Conservation (phyloP, 2,113 vertebrate species). For the Archilochus colubris region DNA sequence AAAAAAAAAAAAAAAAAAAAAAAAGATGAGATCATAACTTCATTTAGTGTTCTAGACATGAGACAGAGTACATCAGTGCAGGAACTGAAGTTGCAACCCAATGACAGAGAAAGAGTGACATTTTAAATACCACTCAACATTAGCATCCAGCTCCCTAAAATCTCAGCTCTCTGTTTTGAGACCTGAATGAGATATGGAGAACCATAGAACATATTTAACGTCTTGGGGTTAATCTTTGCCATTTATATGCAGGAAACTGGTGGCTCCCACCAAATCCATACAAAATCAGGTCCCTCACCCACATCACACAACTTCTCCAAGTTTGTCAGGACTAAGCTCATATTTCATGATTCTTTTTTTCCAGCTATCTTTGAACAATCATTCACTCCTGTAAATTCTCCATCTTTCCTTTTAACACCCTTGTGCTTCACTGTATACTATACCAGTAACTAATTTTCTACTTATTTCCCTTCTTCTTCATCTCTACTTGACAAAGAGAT, state of each 20-base stretch:
- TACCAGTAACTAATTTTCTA: not conserved
- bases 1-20: not conserved
- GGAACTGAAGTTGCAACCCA: not conserved
- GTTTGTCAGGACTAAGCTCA: not conserved
- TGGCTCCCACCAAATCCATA: not conserved
- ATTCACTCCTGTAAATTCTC: not conserved
- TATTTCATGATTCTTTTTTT: not conserved
- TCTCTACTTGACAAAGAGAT: not conserved
- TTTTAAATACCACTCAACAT: not conserved
- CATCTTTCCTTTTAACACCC: not conserved
- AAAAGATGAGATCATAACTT: not conserved
- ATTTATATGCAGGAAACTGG: not conserved
- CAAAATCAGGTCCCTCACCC: not conserved
- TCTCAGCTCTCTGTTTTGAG: not conserved
- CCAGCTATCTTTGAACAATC: not conserved
- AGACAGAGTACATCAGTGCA: not conserved
- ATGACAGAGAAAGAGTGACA: not conserved
- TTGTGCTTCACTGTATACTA: not conserved
- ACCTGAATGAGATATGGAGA: not conserved
- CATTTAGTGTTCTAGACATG: not conserved
- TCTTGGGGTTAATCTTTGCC: not conserved
- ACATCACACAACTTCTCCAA: not conserved
- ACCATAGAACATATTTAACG: not conserved
- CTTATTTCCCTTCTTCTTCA: not conserved
- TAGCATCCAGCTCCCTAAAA: not conserved